Evolutionary conservation across 2,888 invertebrate genomes (phyloP).

Genomic region (Lasius platythorax): DNA sequence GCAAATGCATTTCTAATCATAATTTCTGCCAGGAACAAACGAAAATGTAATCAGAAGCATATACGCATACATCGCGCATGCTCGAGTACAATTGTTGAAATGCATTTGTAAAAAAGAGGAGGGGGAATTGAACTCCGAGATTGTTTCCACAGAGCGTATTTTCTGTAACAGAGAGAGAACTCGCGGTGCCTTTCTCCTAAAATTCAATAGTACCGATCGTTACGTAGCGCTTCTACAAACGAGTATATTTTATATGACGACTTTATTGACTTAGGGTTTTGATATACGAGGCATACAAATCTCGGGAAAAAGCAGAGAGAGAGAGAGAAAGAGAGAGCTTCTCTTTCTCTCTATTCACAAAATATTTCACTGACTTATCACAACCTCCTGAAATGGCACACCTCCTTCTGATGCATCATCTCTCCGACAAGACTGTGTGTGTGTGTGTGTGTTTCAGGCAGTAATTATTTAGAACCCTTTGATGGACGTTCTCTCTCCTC

Average conservation of each 20-base stretch:
- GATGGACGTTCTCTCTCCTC: constrained; percentile 79
- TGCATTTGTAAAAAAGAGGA: not conserved
- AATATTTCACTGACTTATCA: constrained; percentile 71
- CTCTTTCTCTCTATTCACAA: constrained; percentile 37
- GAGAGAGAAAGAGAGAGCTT: constrained; percentile 18
- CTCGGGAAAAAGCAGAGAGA: constrained; percentile 30
- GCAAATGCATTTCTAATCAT: not conserved
- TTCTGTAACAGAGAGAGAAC: constrained; percentile 32
- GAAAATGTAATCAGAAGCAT: not conserved
- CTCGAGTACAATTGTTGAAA: not conserved
- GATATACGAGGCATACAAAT: constrained; percentile 58
- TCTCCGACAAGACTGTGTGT: constrained; percentile 14
- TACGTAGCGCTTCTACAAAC: constrained; percentile 65
- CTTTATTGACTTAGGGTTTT: constrained; percentile 70
- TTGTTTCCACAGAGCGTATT: not conserved
- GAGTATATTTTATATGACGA: constrained; percentile 68
- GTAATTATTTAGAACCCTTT: constrained; percentile 84
- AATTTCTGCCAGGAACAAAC: not conserved
- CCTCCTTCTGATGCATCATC: constrained; percentile 58
- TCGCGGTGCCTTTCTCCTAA: not conserved
- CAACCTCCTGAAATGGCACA: constrained; percentile 35
- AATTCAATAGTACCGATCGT: constrained; percentile 62
- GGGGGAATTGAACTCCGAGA: not conserved
- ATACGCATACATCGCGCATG: not conserved
- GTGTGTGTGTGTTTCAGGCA: constrained; percentile 59